Conservation (phyloP, 2,113 vertebrate genomes). For the Anhinga anhinga region DNA sequence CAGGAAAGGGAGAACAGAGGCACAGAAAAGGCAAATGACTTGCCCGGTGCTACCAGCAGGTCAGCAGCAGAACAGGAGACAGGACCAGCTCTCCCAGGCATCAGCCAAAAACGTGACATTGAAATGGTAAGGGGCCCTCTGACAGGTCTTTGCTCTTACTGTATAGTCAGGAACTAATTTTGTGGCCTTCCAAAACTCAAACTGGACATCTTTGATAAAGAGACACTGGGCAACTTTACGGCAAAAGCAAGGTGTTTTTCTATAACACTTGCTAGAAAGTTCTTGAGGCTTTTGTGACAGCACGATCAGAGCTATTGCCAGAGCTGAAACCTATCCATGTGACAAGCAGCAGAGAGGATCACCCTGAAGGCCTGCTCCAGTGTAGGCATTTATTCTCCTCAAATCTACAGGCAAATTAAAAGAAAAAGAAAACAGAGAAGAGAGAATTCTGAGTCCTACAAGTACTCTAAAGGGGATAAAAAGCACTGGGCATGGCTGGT, state of each 20-base stretch:
- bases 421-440: not conserved
- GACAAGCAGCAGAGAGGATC: not conserved
- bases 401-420: not conserved
- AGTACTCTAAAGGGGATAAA: not conserved
- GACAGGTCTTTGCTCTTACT: not conserved
- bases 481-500: not conserved
- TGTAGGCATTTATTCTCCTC: not conserved
- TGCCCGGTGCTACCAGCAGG: not conserved
- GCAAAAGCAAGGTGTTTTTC: not conserved
- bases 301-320: not conserved
- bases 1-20: not conserved
- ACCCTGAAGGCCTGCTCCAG: constrained; percentile 4
- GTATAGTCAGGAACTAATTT: not conserved
- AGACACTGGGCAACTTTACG: fast-evolving
- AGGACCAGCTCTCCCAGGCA: not conserved
- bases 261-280: not conserved
- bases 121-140: not conserved
- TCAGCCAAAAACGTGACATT: not conserved
- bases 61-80: not conserved
- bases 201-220: not conserved
- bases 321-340: not conserved
- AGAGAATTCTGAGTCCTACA: not conserved
- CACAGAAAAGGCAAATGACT: not conserved
- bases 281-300: not conserved
- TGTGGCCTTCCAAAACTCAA: not conserved